A percentile compares a stretch with the other conserved stretches of the same genome.
Evolutionary conservation across 2,113 vertebrate genomes (phyloP).

Genomic region (Jacana jacana): DNA sequence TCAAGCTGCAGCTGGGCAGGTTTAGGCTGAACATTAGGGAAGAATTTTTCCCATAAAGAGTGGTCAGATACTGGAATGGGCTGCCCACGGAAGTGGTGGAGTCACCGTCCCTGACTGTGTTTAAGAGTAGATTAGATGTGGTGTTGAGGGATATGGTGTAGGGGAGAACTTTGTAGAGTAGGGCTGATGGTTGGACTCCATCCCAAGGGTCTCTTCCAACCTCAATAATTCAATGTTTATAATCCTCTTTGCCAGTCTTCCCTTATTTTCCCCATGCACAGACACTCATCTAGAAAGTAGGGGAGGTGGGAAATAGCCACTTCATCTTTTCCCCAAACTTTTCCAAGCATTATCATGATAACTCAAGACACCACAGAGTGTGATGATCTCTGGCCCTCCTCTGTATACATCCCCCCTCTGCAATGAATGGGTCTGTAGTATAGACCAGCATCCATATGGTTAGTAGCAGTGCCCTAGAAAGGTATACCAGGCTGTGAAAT

Average conservation of each 20-base stretch:
- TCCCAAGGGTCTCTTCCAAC: too few relatives aligned
- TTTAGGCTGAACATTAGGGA: too few relatives aligned
- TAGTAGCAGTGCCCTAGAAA: neutral
- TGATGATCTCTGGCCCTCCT: neutral
- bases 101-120: too few relatives aligned
- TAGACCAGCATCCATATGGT: accelerated
- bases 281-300: neutral
- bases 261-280: neutral
- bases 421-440: neutral
- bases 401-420: neutral
- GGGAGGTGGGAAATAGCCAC: neutral
- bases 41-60: too few relatives aligned
- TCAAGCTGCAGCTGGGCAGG: too few relatives aligned
- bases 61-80: too few relatives aligned
- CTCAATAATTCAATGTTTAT: too few relatives aligned
- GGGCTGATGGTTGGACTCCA: too few relatives aligned
- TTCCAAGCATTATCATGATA: neutral
- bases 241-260: neutral
- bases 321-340: neutral
- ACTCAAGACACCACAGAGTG: neutral
- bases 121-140: too few relatives aligned
- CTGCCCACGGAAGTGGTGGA: too few relatives aligned
- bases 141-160: too few relatives aligned
- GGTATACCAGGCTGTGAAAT: neutral
- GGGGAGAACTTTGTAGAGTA: too few relatives aligned